Percentiles rank a stretch among this genome's conserved stretches.
These are phyloP conservation scores for Xanthia icteritia DNA, from an alignment of 2,888 invertebrate species.

Conservation along the genomic window DNA sequence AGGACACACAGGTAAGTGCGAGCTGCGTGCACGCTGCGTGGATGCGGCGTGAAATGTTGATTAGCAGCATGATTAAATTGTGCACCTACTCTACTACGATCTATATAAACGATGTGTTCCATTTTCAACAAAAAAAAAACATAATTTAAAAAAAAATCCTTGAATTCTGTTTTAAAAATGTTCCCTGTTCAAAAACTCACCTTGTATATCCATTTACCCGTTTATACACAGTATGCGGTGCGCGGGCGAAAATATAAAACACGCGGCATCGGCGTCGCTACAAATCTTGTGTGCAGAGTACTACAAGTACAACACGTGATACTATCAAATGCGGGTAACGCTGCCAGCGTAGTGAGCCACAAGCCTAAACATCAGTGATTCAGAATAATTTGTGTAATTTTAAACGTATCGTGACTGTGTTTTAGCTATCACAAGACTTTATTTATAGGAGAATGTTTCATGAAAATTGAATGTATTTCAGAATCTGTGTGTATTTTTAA, in stretches of 20 bases:
- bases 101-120: neutral
- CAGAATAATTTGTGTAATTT: conserved; percentile 28
- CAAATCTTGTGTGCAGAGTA: conserved; percentile 15
- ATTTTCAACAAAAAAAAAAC: neutral
- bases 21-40: neutral
- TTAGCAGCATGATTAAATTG: neutral
- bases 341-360: conserved; percentile 6
- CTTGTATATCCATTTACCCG: neutral
- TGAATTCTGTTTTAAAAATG: no score
- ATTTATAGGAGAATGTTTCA: conserved; percentile 11
- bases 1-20: conserved; percentile 39
- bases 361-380: conserved; percentile 22
- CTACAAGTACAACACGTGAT: neutral
- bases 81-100: neutral
- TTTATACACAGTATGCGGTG: conserved; percentile 41
- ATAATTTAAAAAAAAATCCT: no score
- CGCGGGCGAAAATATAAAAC: conserved; percentile 24
- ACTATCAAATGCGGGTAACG: neutral
- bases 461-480: conserved; percentile 17
- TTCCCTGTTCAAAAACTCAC: neutral
- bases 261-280: conserved; percentile 28
- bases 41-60: neutral
- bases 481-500: conserved; percentile 19
- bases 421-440: conserved; percentile 52
- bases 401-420: conserved; percentile 48